These are phyloP conservation scores for Ctenicera cuprea DNA, from an alignment of 2,888 invertebrate genomes.

Conservation along the genomic window DNA sequence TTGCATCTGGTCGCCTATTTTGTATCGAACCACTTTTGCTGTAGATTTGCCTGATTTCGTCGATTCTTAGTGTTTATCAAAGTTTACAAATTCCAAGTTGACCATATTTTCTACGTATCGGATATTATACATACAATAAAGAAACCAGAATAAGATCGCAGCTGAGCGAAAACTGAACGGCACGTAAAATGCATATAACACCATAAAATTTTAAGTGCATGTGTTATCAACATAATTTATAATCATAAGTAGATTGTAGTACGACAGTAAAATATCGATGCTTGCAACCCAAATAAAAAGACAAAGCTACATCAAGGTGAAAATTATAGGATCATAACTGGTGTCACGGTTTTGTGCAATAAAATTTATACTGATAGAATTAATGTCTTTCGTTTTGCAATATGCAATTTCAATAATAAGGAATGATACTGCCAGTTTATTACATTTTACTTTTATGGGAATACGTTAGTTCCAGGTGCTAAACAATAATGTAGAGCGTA, in stretches of 20 bases:
- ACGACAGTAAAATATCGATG: conserved; percentile 56
- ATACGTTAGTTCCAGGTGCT: conserved; percentile 44
- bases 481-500: conserved; percentile 31
- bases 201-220: conserved; percentile 58
- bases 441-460: conserved; percentile 50
- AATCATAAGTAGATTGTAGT: conserved; percentile 53
- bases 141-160: conserved; percentile 36
- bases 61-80: conserved; percentile 25
- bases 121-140: conserved; percentile 22
- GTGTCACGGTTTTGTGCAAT: conserved; percentile 56
- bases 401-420: conserved; percentile 56
- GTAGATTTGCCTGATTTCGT: conserved; percentile 17
- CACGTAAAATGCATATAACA: conserved; percentile 40
- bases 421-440: conserved; percentile 50
- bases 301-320: conserved; percentile 56
- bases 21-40: conserved; percentile 33
- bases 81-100: conserved; percentile 4
- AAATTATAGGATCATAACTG: conserved; percentile 60
- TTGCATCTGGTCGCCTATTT: conserved; percentile 42
- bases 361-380: conserved; percentile 58
- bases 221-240: conserved; percentile 58
- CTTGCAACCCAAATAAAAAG: conserved; percentile 55
- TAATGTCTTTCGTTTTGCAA: conserved; percentile 57
- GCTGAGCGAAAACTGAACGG: conserved; percentile 40
- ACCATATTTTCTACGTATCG: background rate